Evolutionary conservation across 1,140 invertebrate genomes (phyloP), one percentile per base, ranked within the genome.

Genomic region (Brachionus calyciflorus): DNA sequence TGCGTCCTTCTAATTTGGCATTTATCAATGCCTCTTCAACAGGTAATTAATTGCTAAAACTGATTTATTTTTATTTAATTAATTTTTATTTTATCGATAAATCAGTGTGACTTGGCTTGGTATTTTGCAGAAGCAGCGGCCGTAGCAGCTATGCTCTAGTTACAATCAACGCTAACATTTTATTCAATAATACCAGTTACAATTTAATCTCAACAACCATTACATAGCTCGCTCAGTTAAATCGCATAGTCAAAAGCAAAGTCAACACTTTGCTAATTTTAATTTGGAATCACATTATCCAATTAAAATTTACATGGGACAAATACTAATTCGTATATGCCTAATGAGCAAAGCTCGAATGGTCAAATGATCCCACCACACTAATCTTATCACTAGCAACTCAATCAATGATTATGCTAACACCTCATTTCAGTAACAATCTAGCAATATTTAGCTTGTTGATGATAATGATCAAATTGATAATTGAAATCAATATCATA

Each of bases 131-230:
- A 44, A 14, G 69, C 69, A 28, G 69, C 69, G 0, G 69, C 69
- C 5, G 69, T 46, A 5, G 69, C 69, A 9, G 69, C 69, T 12
- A 73, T 73, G 69, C 69, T 73, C 14, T 73, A 44, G 0, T 37
- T 73, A 12, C 69, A 44, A 7, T 73, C 69, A 0, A 41, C 37
- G 2, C 40, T 65, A 21, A 37, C 60, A n/a, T 73, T 73, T 46
- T 46, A 49, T 19, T 73, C 69, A 0, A 24, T 73, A n/a, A 73
- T 73, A 51, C 69, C 69, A 19, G 69, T 73, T 19, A 51, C 69
- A 51, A 10, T 7, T 46, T 14, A 37, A 55, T 19, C 6, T 24
- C 51, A 55, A 55, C 51, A 55, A 55, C 21, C 3, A 30, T 7
- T 2, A 21, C 19, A 55, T 12, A 12, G 2, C 6, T 3, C 6